Evolutionary conservation across 2,113 vertebrate species (phyloP), one percentile per base, ranked within the genome.

Genomic region (Anhinga anhinga): DNA sequence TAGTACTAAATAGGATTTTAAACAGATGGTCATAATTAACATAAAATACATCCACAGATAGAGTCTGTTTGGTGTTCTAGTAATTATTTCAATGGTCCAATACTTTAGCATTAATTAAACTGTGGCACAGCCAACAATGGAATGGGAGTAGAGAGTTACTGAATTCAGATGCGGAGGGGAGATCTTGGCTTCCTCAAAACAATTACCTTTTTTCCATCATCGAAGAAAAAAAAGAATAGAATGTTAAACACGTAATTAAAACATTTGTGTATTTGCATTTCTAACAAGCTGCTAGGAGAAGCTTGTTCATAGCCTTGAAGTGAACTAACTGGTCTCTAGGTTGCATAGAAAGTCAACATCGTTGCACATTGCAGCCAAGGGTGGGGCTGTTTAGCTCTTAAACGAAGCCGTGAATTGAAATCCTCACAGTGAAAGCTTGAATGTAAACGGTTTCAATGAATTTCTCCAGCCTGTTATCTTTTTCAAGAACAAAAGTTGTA

Each of bases 21-120:
- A 95, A 96, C 88, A 97, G 96, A 96, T 97, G 91, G 87, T 73
- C 52, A 70, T 97, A 93, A 96, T 96, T 96, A 96, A 96, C 95
- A 91, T 95, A 94, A 96, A 95, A 96, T 93, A 59, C 69, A 90
- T 94, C 47, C 56, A 92, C 72, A 93, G 86, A 96, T 88, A 82
- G 63, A 86, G 49, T 82, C 86, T 95, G 3, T 95, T 95, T 95
- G 65, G 63, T 74, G 84, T 95, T 96, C 93, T 95, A 49, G 67
- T 97, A 97, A 97, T 89, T 93, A 92, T 88, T 95, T 91, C 88
- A 93, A 40, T 71, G 61, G 49, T 95, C 78, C 10, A 14, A 71
- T 58, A 96, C 94, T 95, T 96, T 10, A 82, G 61, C 69, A 25
- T 84, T 96, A 91, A 96, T 93, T 96, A 94, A 95, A 88, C 40